phyloP scores from a whole-genome alignment of 2,888 invertebrate species.

The Philereme vetulata region DNA sequence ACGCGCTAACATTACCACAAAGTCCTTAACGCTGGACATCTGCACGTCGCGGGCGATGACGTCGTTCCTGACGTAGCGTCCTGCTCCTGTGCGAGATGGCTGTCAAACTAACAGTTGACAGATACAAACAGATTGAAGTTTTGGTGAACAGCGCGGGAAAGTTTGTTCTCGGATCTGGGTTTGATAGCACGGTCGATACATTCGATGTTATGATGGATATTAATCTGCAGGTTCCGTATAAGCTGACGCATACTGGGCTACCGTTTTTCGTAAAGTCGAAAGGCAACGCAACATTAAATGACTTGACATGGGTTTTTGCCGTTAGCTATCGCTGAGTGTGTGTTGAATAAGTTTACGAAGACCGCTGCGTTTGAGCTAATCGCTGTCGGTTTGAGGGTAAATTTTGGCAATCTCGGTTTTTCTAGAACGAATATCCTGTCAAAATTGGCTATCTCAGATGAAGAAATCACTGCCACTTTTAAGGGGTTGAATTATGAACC shows the following conservation, averaged over 20 bases:
- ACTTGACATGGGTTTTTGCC: conserved; percentile 54
- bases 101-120: conserved; percentile 85
- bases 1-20: too few relatives aligned
- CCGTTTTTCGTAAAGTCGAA: conserved; percentile 90
- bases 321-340: conserved; percentile 49
- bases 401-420: conserved; percentile 52
- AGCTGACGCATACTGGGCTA: conserved; percentile 90
- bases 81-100: conserved; percentile 86
- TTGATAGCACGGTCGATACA: conserved; percentile 90
- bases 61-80: too few relatives aligned
- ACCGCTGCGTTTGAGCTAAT: conserved; percentile 54
- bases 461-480: conserved; percentile 43
- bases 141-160: conserved; percentile 92
- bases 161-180: conserved; percentile 87
- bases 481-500: conserved; percentile 37
- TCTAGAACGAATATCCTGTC: conserved; percentile 50
- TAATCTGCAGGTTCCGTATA: conserved; percentile 89
- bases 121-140: conserved; percentile 87
- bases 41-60: too few relatives aligned
- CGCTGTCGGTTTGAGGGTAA: conserved; percentile 51
- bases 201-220: conserved; percentile 92
- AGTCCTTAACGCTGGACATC: too few relatives aligned
- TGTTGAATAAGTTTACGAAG: conserved; percentile 51
- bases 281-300: conserved; percentile 89
- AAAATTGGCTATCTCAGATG: conserved; percentile 47